These are phyloP conservation scores for Pelodiscus sinensis DNA, from an alignment of 2,113 vertebrate genomes.

Conservation along the genomic window DNA sequence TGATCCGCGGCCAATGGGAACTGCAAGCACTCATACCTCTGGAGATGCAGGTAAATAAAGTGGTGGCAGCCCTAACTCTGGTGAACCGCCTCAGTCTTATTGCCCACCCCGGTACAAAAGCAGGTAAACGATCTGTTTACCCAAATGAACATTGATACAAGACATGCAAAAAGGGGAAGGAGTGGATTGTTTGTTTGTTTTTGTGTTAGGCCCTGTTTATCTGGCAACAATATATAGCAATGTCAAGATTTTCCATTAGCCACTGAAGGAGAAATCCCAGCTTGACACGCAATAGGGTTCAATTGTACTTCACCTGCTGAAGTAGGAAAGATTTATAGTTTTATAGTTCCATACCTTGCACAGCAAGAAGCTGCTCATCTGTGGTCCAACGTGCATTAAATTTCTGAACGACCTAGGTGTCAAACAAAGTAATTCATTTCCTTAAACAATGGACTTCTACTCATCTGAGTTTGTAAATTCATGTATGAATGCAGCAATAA, in stretches of 20 bases:
- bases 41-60: too few species aligned
- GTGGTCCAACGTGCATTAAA: constrained; percentile 97
- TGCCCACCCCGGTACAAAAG: not conserved
- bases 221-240: not conserved
- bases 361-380: constrained; percentile 96
- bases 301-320: not conserved
- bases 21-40: too few species aligned
- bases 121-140: not conserved
- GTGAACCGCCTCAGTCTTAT: too few species aligned
- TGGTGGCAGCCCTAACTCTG: too few species aligned
- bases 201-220: not conserved
- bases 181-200: not conserved
- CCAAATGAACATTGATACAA: not conserved
- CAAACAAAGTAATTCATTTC: constrained; percentile 8
- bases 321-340: not conserved
- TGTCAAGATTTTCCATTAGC: not conserved
- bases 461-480: constrained; percentile 8
- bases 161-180: not conserved
- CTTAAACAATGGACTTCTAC: not conserved
- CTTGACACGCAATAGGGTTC: not conserved
- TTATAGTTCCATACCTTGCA: constrained; percentile 87
- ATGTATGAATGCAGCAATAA: not conserved
- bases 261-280: not conserved
- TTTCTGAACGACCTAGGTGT: constrained; percentile 88
- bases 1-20: too few species aligned